phyloP scores from a whole-genome alignment of 35 echinoderm and acorn worm genomes.

The Diadema setosum region DNA sequence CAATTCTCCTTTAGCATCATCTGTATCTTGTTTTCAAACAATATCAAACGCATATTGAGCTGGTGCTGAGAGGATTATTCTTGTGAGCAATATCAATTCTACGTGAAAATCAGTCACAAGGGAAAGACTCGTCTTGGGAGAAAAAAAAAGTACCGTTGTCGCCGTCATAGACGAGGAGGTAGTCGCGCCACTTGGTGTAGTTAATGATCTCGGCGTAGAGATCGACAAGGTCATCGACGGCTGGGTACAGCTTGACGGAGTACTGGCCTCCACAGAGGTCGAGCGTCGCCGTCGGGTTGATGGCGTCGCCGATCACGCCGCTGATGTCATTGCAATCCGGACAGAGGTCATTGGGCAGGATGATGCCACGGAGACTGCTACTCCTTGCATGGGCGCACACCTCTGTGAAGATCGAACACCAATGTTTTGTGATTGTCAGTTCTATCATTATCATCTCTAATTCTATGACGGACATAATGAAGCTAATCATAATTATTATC shows the following conservation, averaged over 20 bases:
- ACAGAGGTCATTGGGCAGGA: constrained; percentile 80
- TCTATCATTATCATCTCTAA: background rate
- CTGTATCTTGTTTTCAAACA: too few relatives aligned
- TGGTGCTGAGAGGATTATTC: too few relatives aligned
- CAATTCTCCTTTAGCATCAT: too few relatives aligned
- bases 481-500: background rate
- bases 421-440: background rate
- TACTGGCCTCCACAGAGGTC: constrained; percentile 32
- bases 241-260: constrained; percentile 65
- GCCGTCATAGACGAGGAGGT: constrained; percentile 74
- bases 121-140: too few relatives aligned
- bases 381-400: constrained; percentile 48
- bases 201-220: constrained; percentile 60
- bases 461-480: background rate
- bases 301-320: constrained; percentile 65
- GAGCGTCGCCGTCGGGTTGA: constrained; percentile 52
- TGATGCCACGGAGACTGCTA: constrained; percentile 38
- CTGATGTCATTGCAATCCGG: constrained; percentile 53
- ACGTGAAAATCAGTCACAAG: too few relatives aligned
- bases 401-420: constrained; percentile 38
- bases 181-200: constrained; percentile 91
- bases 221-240: constrained; percentile 29
- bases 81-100: too few relatives aligned
- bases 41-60: too few relatives aligned
- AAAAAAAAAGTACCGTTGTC: constrained; percentile 66